These are phyloP conservation scores for Pipistrellus kuhlii DNA, from an alignment of 2,797 vertebrate genomes.

Conservation along the genomic window DNA sequence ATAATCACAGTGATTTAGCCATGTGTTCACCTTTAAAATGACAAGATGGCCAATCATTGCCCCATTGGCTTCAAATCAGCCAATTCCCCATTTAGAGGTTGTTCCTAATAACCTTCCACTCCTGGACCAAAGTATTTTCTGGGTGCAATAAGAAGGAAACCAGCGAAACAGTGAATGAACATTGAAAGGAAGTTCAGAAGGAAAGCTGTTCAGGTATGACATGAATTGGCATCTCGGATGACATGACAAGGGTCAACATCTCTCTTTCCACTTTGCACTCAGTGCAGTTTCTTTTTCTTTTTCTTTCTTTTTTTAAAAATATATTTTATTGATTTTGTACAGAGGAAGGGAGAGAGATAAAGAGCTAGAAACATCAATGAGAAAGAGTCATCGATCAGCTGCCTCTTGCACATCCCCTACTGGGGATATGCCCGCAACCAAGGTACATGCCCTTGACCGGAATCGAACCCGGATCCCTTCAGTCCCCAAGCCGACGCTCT, in stretches of 20 bases:
- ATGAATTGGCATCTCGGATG: background rate
- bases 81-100: background rate
- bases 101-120: rapidly evolving
- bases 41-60: background rate
- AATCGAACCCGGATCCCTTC: too few species aligned
- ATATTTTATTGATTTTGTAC: too few species aligned
- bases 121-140: too few species aligned
- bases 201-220: background rate
- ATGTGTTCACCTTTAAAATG: background rate
- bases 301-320: too few species aligned
- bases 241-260: rapidly evolving
- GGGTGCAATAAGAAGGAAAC: background rate
- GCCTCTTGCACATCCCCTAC: too few species aligned
- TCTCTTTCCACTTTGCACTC: background rate
- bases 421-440: too few species aligned
- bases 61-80: background rate
- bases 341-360: too few species aligned
- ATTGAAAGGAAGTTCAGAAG: background rate
- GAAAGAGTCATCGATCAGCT: too few species aligned
- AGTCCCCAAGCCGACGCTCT: too few species aligned
- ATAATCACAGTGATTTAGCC: background rate
- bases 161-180: background rate
- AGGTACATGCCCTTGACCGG: too few species aligned
- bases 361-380: too few species aligned
- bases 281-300: too few species aligned